phyloP scores from a whole-genome alignment of 2,113 vertebrate genomes.

The Microcebus ravelobensis region DNA sequence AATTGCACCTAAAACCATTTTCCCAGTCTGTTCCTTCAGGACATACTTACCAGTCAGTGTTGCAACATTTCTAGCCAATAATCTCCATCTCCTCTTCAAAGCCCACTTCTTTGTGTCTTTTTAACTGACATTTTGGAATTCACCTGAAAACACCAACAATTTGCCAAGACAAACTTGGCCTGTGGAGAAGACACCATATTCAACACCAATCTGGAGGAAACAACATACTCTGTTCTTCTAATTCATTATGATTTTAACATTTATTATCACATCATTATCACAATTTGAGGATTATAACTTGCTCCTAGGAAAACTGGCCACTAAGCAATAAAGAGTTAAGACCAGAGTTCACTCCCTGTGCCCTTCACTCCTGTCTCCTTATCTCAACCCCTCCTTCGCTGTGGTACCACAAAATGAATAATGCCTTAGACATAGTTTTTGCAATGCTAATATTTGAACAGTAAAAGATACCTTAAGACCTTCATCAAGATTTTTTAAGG shows the following conservation, averaged over 20 bases:
- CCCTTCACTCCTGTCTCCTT: neutral
- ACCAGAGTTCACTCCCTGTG: neutral
- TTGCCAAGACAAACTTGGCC: conserved; percentile 70
- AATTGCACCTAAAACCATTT: neutral
- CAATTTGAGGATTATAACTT: neutral
- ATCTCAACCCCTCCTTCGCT: conserved; percentile 60
- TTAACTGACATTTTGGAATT: conserved; percentile 74
- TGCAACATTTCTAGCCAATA: conserved; percentile 53
- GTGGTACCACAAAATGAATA: conserved; percentile 75
- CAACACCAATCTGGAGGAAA: conserved; percentile 72
- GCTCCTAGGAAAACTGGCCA: conserved; percentile 15
- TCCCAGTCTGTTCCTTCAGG: conserved; percentile 26
- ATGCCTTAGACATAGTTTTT: conserved; percentile 72
- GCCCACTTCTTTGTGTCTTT: conserved; percentile 7
- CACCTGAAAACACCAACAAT: conserved; percentile 70
- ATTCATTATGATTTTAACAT: conserved; percentile 33
- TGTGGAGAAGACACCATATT: conserved; percentile 70
- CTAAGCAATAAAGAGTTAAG: conserved; percentile 57
- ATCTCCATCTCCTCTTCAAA: neutral
- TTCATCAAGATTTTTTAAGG: conserved; percentile 81
- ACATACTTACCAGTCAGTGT: neutral
- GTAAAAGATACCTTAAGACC: conserved; percentile 82
- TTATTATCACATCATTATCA: conserved; percentile 46
- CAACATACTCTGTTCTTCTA: conserved; percentile 14
- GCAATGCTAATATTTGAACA: conserved; percentile 81